Base-by-base conservation (phyloP, 1,140 invertebrate genomes). In the Drosophila takahashii region DNA sequence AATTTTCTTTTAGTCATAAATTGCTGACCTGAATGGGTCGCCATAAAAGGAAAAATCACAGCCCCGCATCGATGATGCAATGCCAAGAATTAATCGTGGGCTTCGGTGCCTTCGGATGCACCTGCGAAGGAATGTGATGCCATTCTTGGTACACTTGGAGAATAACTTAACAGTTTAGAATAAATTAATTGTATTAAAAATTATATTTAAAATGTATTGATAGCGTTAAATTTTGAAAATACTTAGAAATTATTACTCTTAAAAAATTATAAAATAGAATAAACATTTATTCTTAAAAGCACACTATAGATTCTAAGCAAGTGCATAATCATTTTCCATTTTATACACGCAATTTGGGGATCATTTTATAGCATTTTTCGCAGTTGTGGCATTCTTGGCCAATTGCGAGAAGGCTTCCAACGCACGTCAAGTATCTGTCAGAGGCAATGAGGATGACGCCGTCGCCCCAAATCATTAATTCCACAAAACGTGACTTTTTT, bases 391-490 rank as follows among this genome's bases (percentile, higher is more conserved):
- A 42, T 16, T 32, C 16, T 16, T 16, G 29, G 27, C 66, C 47
- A 69, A 18, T 69, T 67, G 41, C n/a, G 6, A 67, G 62, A 9
- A n/a, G 51, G 34, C 61, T 3, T 10, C 45, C 59, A 32, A 26
- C 11, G 22, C 11, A 26, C 50, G 32, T 74, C 57, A 64, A 74
- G 80, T 59, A 45, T 41, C 75, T 85, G 81, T 84, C 80, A 73
- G 48, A 73, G 61, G 72, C 61, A 51, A 60, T 77, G 54, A 60
- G 64, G 42, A 61, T 78, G 64, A 70, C 67, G 58, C 54, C 69
- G 81, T 78, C 75, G 83, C 75, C 83, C 83, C 83, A 86, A 86
- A 86, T 86, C 83, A 87, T 86, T 86, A 86, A 87, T 87, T 83
- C 73, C 58, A 87, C 61, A 83, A 86, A 86, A 86, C 83, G 83